Conservation (phyloP, 53 echinoderm and acorn worm species). For the Luidia sarsii region DNA sequence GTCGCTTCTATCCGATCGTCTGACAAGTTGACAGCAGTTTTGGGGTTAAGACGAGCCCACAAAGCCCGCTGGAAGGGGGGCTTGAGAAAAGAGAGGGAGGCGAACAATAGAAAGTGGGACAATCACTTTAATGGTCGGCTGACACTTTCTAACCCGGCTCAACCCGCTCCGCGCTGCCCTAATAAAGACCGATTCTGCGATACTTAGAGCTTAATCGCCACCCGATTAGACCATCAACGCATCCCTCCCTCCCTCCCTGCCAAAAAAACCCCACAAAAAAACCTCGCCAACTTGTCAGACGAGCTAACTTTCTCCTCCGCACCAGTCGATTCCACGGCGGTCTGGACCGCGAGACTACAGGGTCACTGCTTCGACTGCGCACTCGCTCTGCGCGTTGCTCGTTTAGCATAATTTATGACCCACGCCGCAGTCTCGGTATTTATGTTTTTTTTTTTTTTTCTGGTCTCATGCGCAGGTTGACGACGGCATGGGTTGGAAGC, state of each 20-base stretch:
- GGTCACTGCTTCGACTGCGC: not conserved
- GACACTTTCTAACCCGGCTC: constrained; percentile 21
- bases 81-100: not conserved
- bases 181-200: not conserved
- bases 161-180: not conserved
- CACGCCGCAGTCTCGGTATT: not conserved
- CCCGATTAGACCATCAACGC: constrained; percentile 4
- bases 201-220: constrained; percentile 24
- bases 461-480: constrained; percentile 22
- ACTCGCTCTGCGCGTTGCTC: constrained; percentile 1
- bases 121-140: constrained; percentile 41
- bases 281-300: constrained; percentile 46
- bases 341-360: not conserved
- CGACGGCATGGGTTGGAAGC: not conserved
- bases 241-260: not conserved
- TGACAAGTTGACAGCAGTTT: constrained; percentile 36
- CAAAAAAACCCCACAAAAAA: too few relatives aligned
- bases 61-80: not conserved
- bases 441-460: constrained; percentile 17
- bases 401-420: constrained; percentile 36
- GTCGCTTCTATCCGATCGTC: constrained; percentile 29
- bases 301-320: constrained; percentile 16
- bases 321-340: too few relatives aligned
- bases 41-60: not conserved
- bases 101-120: constrained; percentile 31